Evolutionary conservation across 2,113 vertebrate genomes (phyloP).

Genomic region (Ophthalmolycus amberensis): DNA sequence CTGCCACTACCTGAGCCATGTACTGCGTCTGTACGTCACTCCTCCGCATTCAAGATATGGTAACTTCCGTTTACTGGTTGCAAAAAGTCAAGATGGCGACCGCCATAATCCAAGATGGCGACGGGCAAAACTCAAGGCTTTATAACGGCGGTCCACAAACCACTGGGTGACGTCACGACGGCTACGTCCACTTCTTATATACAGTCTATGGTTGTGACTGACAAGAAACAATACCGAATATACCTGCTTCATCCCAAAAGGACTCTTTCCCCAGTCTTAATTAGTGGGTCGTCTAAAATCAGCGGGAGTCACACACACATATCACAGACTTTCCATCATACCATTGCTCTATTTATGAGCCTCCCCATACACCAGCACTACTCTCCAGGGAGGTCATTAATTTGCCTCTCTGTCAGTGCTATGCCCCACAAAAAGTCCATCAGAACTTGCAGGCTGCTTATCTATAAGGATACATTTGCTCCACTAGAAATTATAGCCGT

Average conservation of each 20-base stretch:
- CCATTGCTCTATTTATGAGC: slow-evolving; percentile 75
- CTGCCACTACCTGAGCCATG: too few relatives aligned
- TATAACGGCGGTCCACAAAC: too few relatives aligned
- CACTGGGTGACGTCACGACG: too few relatives aligned
- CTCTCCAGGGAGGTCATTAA: slow-evolving; percentile 78
- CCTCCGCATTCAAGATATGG: too few relatives aligned
- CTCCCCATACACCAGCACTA: slow-evolving; percentile 61
- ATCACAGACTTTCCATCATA: slow-evolving; percentile 69
- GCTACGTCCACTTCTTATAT: too few relatives aligned
- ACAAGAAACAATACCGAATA: slow-evolving; percentile 9
- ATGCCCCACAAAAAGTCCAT: slow-evolving; percentile 75
- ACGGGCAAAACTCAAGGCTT: too few relatives aligned
- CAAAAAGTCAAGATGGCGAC: too few relatives aligned
- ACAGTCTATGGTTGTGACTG: neutral
- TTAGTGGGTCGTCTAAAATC: slow-evolving; percentile 60
- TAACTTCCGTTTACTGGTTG: too few relatives aligned
- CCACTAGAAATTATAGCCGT: slow-evolving; percentile 41
- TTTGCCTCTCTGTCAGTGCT: slow-evolving; percentile 75
- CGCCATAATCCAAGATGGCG: neutral
- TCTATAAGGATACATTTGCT: slow-evolving; percentile 54
- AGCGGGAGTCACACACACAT: slow-evolving; percentile 55
- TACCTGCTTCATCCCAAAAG: slow-evolving; percentile 34
- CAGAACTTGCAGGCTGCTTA: slow-evolving; percentile 70
- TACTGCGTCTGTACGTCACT: too few relatives aligned
- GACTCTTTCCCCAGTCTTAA: slow-evolving; percentile 27